phyloP scores from a whole-genome alignment of 2,797 vertebrate genomes.

The Ammospiza maritima region DNA sequence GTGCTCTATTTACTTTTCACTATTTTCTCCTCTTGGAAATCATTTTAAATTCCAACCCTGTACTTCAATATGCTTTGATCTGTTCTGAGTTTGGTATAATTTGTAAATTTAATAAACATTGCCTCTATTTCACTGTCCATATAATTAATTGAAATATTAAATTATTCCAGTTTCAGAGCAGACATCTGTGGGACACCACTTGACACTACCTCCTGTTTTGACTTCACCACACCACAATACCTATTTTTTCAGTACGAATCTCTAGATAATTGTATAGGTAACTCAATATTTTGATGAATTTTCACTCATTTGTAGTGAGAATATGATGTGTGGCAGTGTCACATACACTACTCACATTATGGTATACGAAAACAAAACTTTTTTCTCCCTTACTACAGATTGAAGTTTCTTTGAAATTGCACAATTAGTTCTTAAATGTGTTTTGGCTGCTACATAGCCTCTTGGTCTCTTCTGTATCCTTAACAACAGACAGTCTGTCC shows the following conservation, averaged over 20 bases:
- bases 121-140: background rate
- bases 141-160: conserved; percentile 4
- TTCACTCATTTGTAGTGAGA: background rate
- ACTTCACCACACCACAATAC: background rate
- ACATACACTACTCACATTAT: background rate
- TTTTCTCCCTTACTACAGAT: background rate
- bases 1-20: background rate
- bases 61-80: background rate
- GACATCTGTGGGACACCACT: background rate
- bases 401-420: background rate
- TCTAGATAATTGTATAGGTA: background rate
- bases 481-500: background rate
- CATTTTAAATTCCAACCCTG: background rate
- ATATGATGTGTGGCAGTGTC: background rate
- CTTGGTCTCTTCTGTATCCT: background rate
- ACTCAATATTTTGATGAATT: background rate
- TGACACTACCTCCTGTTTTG: background rate
- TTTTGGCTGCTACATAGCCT: background rate
- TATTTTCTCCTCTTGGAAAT: background rate
- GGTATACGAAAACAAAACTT: background rate
- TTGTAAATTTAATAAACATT: background rate
- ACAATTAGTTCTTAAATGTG: background rate
- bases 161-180: background rate
- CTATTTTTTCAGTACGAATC: background rate
- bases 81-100: background rate